These are phyloP conservation scores for Pachliopta kotzebuea DNA, from an alignment of 2,888 invertebrate genomes.

Conservation along the genomic window DNA sequence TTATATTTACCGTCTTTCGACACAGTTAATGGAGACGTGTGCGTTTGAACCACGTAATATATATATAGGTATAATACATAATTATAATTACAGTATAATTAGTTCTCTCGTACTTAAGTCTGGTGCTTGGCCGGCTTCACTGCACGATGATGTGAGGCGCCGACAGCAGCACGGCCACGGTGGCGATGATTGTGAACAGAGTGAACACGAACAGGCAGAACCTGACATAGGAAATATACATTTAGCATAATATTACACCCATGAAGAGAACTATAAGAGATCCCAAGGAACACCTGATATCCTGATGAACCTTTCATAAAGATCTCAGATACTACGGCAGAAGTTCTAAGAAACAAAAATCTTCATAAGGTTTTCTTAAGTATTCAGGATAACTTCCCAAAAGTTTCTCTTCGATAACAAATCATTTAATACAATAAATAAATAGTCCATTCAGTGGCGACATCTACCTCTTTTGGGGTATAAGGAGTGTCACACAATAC, in stretches of 20 bases:
- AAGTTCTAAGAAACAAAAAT: too few species aligned
- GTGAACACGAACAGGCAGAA: slow-evolving; percentile 98
- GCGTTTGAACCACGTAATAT: slow-evolving; percentile 71
- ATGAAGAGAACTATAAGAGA: too few species aligned
- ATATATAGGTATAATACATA: slow-evolving; percentile 39
- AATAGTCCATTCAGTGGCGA: too few species aligned
- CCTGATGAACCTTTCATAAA: too few species aligned
- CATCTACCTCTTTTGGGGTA: too few species aligned
- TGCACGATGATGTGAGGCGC: slow-evolving; percentile 98
- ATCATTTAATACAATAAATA: too few species aligned
- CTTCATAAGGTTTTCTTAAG: too few species aligned
- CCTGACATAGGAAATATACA: slow-evolving; percentile 67
- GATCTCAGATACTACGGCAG: too few species aligned
- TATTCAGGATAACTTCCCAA: too few species aligned
- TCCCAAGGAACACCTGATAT: too few species aligned
- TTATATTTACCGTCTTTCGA: slow-evolving; percentile 67
- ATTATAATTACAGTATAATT: slow-evolving; percentile 57
- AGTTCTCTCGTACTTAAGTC: slow-evolving; percentile 63
- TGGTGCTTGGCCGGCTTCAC: slow-evolving; percentile 63
- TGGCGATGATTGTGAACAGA: slow-evolving; percentile 95
- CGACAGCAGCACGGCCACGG: slow-evolving; percentile 93
- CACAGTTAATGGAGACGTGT: slow-evolving; percentile 66
- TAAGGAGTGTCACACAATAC: too few species aligned
- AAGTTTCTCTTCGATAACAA: too few species aligned
- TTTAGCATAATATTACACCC: slow-evolving; percentile 10